Evolutionary conservation across 2,888 invertebrate genomes (phyloP).

Genomic region (Periphyllus acericola): DNA sequence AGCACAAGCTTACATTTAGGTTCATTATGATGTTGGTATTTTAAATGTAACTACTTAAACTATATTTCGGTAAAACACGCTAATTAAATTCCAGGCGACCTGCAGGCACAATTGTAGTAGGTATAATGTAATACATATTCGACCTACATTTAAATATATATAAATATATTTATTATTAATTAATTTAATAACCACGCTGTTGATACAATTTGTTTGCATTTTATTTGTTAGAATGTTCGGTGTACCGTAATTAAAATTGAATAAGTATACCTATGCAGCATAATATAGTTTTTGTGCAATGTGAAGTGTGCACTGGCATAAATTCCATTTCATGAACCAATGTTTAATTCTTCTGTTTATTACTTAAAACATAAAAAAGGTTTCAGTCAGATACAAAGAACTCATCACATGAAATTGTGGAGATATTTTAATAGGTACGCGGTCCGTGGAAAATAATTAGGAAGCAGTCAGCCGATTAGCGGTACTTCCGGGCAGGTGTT

Average conservation of each 20-base stretch:
- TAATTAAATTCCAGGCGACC: too few relatives aligned
- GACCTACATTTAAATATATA: too few relatives aligned
- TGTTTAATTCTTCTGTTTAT: neutral
- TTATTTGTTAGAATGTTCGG: neutral
- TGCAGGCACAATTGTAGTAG: too few relatives aligned
- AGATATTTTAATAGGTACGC: neutral
- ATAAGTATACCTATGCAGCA: neutral
- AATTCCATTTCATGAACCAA: neutral
- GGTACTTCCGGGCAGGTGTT: slow-evolving; percentile 23
- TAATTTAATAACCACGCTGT: too few relatives aligned
- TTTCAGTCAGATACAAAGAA: neutral
- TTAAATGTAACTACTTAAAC: too few relatives aligned
- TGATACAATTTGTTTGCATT: too few relatives aligned
- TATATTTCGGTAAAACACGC: too few relatives aligned
- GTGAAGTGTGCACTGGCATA: neutral
- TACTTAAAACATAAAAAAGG: neutral
- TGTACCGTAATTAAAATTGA: neutral
- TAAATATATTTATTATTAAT: too few relatives aligned
- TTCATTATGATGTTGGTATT: too few relatives aligned
- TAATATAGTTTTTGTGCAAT: neutral
- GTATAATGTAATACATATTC: too few relatives aligned
- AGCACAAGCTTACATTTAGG: too few relatives aligned
- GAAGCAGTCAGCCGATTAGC: slow-evolving; percentile 31
- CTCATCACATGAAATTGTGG: neutral
- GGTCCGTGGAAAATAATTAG: neutral